Base-by-base conservation (phyloP, 2,888 invertebrate genomes). In the Pyrrhosoma nymphula region DNA sequence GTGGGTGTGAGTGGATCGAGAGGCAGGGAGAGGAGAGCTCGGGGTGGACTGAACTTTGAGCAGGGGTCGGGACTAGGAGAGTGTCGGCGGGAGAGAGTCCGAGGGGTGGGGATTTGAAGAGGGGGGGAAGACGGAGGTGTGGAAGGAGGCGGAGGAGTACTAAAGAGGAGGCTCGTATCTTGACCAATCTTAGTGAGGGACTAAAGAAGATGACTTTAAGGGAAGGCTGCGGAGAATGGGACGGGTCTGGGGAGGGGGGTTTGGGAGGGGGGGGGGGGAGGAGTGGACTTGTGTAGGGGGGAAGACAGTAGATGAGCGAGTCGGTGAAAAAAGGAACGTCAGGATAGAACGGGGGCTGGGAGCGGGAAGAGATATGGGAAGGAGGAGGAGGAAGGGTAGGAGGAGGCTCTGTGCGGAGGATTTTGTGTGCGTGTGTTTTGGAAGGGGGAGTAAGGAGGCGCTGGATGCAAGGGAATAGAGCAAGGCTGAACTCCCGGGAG, bases 171-270 rank as follows among this genome's bases (percentile, higher is more conserved):
- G 93, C 69, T 69, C 93, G 93, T 93, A 93, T 93, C 93, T 93
- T 93, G 93, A 93, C 93, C 93, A 93, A 93, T 93, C 93, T 93
- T 69, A 93, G 93, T 47, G 93, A 93, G 93, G 93, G 93, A 93
- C 93, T 93, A 93, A 93, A 93, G 93, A 93, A 93, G 93, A 75
- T 93, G 93, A 93, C 69, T 93, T 93, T 93, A 93, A 93, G 93
- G 93, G 93, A 63, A 93, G 69, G 47, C 69, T 69, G 69, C 35
- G 55, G 69, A 69, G 69, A 69, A 89, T 47, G 55, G 55, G 55
- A 55, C 47, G 47, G 89, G 89, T 8, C 20, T 20, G 88, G 26
- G 47, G 39, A 10, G 56, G n/a, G 63, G 63, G 60, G 16, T 60
- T 18, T 14, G 6, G 20, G 60, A 2, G 60, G 16, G 18, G 60